Evolutionary conservation across 2,888 invertebrate species (phyloP), one percentile per base, ranked within the genome.

Genomic region (Nasonovia ribisnigri): DNA sequence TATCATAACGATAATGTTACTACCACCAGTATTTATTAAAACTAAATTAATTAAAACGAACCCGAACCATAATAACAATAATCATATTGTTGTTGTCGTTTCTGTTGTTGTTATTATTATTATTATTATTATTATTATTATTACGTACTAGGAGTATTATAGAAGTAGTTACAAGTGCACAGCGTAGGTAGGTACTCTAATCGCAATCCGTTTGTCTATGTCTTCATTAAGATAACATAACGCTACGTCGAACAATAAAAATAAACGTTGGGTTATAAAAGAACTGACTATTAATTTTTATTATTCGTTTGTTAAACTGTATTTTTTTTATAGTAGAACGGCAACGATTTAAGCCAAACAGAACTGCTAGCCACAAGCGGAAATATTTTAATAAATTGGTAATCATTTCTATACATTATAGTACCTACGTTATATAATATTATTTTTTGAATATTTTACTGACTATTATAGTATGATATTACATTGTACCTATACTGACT

Each of bases 211-310:
- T 88, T 51, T 51, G 51, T 88, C 36, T 48, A 51, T 36, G 36
- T 88, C 88, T 88, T 88, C 88, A n/a, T 88, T 88, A 88, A 88
- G 51, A 88, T 88, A 88, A 51, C n/a, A n/a, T 88, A 88, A 88
- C 51, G 16, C 3, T 51, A 51, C 51, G 24, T 51, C n/a, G n/a
- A 24, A 51, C 36, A 88, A n/a, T 88, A 51, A 88, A 88, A 36
- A 36, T 26, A 51, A 88, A 88, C 24, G 36, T 24, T 11, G 16
- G 24, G 36, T 51, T 36, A 88, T 88, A 88, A 48, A 51, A 88
- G 36, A 88, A 88, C 77, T 77, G 36, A 77, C 36, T 77, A 77
- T 77, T 77, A 36, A 36, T 77, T 77, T 77, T 77, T 77, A 77
- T 42, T 77, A 77, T 77, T 77, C 8, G 0, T 24, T 77, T 24